phyloP scores from a whole-genome alignment of 2,888 invertebrate genomes.

The Drosophila pseudotakahashii region DNA sequence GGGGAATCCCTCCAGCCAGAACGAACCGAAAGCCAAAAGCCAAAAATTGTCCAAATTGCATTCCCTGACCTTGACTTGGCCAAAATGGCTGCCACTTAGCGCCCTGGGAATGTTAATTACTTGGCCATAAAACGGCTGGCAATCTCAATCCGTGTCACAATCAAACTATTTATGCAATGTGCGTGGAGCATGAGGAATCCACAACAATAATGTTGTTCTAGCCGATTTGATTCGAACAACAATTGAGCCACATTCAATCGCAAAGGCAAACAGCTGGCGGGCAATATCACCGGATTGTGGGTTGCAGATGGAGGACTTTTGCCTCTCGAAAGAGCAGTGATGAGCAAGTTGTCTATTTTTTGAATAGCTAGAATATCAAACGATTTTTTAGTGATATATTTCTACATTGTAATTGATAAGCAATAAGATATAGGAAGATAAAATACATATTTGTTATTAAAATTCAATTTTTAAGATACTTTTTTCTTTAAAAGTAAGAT shows the following conservation, averaged over 20 bases:
- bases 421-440: no score
- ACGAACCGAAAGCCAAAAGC: constrained; percentile 20
- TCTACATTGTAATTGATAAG: no score
- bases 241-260: constrained; percentile 41
- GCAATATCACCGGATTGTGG: constrained; percentile 10
- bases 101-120: constrained; percentile 44
- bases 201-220: constrained; percentile 30
- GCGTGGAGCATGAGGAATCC: constrained; percentile 15
- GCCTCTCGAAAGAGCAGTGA: background rate
- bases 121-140: constrained; percentile 20
- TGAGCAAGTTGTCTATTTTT: background rate
- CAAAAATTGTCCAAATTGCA: constrained; percentile 36
- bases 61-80: constrained; percentile 27
- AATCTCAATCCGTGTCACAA: constrained; percentile 27
- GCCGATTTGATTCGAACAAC: constrained; percentile 39
- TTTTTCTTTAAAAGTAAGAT: no score
- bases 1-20: constrained; percentile 16
- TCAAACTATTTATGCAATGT: constrained; percentile 38
- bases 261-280: constrained; percentile 29
- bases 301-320: constrained; percentile 2
- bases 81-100: constrained; percentile 23
- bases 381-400: no score
- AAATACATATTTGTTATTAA: no score
- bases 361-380: background rate
- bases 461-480: no score